phyloP scores from a whole-genome alignment of 2,888 invertebrate species.

The Tortricodes alternella region DNA sequence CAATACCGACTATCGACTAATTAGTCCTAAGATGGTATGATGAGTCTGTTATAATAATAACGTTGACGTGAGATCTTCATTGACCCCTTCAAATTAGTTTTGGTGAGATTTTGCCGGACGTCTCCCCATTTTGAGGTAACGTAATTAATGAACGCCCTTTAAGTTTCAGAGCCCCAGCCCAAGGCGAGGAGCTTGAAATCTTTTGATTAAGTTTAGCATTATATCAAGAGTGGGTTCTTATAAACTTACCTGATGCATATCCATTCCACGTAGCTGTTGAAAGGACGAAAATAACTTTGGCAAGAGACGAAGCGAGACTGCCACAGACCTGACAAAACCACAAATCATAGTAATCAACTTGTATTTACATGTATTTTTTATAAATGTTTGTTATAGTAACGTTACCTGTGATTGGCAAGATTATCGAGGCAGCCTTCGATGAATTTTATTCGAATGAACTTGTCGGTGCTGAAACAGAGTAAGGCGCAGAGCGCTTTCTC shows the following conservation, averaged over 20 bases:
- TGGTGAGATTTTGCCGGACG: too few species aligned
- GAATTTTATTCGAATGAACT: conserved; percentile 95
- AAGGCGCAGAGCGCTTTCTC: conserved; percentile 95
- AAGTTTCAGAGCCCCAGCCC: too few species aligned
- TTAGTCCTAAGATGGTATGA: too few species aligned
- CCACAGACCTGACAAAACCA: conserved; percentile 86
- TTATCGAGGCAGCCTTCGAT: conserved; percentile 97
- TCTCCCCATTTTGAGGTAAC: too few species aligned
- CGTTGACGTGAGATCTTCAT: too few species aligned
- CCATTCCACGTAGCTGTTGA: conserved; percentile 93
- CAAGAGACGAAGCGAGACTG: conserved; percentile 92
- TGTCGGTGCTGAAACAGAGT: conserved; percentile 94
- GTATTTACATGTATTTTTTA: not conserved
- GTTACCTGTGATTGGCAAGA: conserved; percentile 90
- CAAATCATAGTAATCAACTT: not conserved
- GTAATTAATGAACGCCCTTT: too few species aligned
- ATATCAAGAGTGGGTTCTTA: too few species aligned
- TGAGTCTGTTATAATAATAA: too few species aligned
- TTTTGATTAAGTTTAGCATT: too few species aligned
- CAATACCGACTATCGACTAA: too few species aligned
- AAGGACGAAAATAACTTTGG: conserved; percentile 96
- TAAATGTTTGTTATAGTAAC: not conserved
- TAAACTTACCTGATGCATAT: conserved; percentile 87
- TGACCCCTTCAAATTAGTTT: too few species aligned
- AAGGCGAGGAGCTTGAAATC: too few species aligned